Percentiles rank a stretch among this genome's conserved stretches.
Evolutionary conservation across 2,797 vertebrate genomes (phyloP).

Genomic region (Anisognathus igniventris): DNA sequence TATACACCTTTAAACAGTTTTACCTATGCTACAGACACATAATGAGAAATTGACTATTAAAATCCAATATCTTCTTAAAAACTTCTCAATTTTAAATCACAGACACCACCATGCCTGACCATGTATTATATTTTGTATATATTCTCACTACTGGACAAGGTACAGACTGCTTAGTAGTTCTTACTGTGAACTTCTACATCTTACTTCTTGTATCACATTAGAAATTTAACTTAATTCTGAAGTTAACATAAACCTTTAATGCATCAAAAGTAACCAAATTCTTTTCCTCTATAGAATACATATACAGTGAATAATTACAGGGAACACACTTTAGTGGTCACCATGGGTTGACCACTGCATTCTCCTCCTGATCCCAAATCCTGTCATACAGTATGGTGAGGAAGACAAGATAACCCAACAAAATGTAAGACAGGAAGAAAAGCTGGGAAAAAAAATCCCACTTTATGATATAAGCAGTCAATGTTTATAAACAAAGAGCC

Average conservation of each 20-base stretch:
- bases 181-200: background rate
- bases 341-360: background rate
- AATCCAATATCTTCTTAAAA: background rate
- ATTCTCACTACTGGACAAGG: background rate
- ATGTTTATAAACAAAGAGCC: background rate
- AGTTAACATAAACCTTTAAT: background rate
- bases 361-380: background rate
- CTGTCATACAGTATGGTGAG: background rate
- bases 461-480: background rate
- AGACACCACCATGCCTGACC: background rate
- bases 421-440: background rate
- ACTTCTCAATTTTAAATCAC: background rate
- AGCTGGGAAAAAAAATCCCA: accelerated
- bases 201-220: background rate
- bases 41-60: background rate
- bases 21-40: background rate
- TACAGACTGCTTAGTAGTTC: background rate
- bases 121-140: background rate
- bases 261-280: background rate
- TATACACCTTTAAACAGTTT: background rate
- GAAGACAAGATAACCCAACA: background rate
- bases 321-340: background rate
- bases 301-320: background rate
- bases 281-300: background rate
- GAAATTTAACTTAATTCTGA: background rate